phyloP scores from a whole-genome alignment of 2,113 vertebrate genomes.

The Oreochromis aureus region DNA sequence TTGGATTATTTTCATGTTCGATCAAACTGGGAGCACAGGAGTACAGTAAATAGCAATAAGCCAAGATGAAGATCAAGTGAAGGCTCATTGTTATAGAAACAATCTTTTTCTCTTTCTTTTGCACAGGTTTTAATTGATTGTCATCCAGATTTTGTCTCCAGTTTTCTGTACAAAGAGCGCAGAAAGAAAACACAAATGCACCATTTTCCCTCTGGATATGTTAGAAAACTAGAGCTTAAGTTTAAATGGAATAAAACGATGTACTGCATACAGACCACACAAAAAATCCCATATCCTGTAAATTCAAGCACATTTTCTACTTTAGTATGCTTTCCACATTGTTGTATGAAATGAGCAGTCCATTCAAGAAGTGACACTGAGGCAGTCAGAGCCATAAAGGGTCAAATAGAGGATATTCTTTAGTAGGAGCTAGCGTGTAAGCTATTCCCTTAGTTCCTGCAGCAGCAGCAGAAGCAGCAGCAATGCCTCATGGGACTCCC shows the following conservation, averaged over 20 bases:
- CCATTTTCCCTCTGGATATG: neutral
- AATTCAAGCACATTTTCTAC: neutral
- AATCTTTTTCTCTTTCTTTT: neutral
- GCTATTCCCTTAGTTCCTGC: constrained; percentile 7
- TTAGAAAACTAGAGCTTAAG: neutral
- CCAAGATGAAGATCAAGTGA: neutral
- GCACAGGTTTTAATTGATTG: neutral
- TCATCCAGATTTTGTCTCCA: neutral
- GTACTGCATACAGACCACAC: neutral
- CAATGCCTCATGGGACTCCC: constrained; percentile 2
- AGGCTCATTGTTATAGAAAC: neutral
- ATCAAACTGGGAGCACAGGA: neutral
- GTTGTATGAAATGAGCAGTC: constrained; percentile 3
- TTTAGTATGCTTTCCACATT: neutral
- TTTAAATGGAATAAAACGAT: neutral
- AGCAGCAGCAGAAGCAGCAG: neutral
- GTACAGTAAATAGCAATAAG: neutral
- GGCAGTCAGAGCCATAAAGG: neutral
- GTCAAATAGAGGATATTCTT: constrained; percentile 31
- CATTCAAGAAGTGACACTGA: constrained; percentile 4
- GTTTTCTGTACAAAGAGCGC: neutral
- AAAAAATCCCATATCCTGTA: neutral
- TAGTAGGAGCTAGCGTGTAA: neutral
- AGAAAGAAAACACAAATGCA: neutral
- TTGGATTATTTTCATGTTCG: neutral